Percentiles rank a stretch among this genome's conserved stretches.
Conservation (phyloP, 2,888 invertebrate species). For the Tipula helvola region DNA sequence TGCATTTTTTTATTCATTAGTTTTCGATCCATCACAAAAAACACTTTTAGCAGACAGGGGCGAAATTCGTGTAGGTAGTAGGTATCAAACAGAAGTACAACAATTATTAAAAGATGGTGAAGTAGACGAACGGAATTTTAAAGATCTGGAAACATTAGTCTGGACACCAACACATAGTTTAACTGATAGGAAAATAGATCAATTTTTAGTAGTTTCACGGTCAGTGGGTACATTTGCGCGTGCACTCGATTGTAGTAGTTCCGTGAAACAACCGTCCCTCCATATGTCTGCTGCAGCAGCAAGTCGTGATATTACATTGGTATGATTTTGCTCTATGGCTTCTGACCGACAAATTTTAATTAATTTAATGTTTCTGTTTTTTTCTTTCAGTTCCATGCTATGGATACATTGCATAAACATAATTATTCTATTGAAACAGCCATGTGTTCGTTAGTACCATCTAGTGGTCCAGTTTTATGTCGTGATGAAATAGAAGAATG, state of each 20-base stretch:
- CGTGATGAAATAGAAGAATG: conserved; percentile 99
- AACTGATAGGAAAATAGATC: conserved; percentile 94
- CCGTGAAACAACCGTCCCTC: conserved; percentile 94
- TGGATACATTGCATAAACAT: conserved; percentile 92
- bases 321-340: conserved; percentile 29
- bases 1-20: conserved; percentile 98
- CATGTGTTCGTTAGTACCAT: conserved; percentile 85
- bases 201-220: conserved; percentile 87
- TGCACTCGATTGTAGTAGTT: conserved; percentile 95
- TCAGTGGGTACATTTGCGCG: conserved; percentile 98
- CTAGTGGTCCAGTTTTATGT: conserved; percentile 89
- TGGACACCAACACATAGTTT: conserved; percentile 91
- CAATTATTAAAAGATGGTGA: conserved; percentile 65
- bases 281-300: conserved; percentile 99
- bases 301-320: conserved; percentile 92
- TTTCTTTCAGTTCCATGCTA: conserved; percentile 77
- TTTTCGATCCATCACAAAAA: conserved; percentile 98
- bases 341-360: conserved; percentile 9
- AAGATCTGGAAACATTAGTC: conserved; percentile 78
- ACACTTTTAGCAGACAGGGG: conserved; percentile 98
- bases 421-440: conserved; percentile 84
- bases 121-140: conserved; percentile 45
- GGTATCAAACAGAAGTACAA: conserved; percentile 92
- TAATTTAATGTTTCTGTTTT: conserved; percentile 13
- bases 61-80: conserved; percentile 82